Conservation (phyloP, 1,140 invertebrate genomes). For the Solen grandis region DNA sequence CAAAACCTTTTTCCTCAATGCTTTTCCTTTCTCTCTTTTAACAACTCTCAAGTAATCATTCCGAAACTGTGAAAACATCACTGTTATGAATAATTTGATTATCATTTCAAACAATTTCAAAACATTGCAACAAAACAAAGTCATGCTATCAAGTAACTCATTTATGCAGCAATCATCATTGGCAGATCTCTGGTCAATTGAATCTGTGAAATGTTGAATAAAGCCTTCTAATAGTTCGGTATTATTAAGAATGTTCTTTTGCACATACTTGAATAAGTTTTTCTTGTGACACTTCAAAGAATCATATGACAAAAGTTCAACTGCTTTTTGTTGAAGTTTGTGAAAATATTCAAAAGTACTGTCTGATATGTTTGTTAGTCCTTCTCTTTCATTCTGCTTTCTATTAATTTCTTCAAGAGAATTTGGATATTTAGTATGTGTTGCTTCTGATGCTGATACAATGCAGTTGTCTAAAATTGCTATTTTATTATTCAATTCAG, state of each 20-base stretch:
- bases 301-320: background rate
- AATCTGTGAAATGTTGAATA: too few relatives aligned
- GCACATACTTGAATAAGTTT: too few relatives aligned
- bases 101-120: slow-evolving; percentile 5
- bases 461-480: background rate
- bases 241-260: too few relatives aligned
- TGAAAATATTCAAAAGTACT: background rate
- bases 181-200: too few relatives aligned
- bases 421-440: background rate
- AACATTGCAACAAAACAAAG: too few relatives aligned
- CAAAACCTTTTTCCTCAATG: slow-evolving; percentile 11
- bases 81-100: slow-evolving; percentile 18
- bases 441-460: background rate
- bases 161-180: too few relatives aligned
- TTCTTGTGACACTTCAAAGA: background rate
- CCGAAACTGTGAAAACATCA: slow-evolving; percentile 21
- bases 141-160: too few relatives aligned
- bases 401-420: background rate
- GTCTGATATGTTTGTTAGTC: slow-evolving; percentile 11
- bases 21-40: slow-evolving; percentile 22
- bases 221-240: too few relatives aligned
- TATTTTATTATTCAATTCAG: background rate
- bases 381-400: slow-evolving; percentile 13
- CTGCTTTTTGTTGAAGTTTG: background rate
- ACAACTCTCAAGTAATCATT: slow-evolving; percentile 4